These are phyloP conservation scores for Temnothorax curvispinosus DNA, from an alignment of 1,140 invertebrate genomes.

Conservation along the genomic window DNA sequence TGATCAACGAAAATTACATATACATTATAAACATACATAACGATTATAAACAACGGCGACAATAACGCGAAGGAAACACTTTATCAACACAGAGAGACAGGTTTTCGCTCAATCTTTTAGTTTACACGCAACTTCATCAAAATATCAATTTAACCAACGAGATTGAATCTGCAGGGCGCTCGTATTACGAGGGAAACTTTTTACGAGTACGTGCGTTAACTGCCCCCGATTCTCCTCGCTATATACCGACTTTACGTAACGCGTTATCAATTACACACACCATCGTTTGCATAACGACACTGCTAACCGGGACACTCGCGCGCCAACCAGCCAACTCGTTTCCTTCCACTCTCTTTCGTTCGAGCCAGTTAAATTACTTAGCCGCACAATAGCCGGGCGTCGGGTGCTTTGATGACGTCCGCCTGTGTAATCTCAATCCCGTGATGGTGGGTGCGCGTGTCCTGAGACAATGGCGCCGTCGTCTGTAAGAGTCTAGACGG, in stretches of 20 bases:
- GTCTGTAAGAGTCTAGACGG: conserved; percentile 35
- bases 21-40: too few species aligned
- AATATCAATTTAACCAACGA: conserved; percentile 41
- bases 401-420: conserved; percentile 58
- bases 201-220: neutral
- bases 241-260: neutral
- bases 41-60: neutral
- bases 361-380: conserved; percentile 56
- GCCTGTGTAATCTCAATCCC: conserved; percentile 46
- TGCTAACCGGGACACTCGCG: neutral
- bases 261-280: conserved; percentile 30
- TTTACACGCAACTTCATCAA: neutral
- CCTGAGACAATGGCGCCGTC: conserved; percentile 55
- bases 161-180: conserved; percentile 11
- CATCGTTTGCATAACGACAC: neutral
- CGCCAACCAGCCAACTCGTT: neutral
- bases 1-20: neutral
- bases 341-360: neutral
- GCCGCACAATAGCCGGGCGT: conserved; percentile 9
- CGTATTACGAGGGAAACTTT: neutral
- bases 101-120: neutral
- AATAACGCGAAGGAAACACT: neutral
- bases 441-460: conserved; percentile 42
- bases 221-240: neutral
- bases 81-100: neutral